A percentile compares a stretch with the other conserved stretches of the same genome.
phyloP scores from a whole-genome alignment of 2,113 vertebrate genomes.

The Phoxinus phoxinus region DNA sequence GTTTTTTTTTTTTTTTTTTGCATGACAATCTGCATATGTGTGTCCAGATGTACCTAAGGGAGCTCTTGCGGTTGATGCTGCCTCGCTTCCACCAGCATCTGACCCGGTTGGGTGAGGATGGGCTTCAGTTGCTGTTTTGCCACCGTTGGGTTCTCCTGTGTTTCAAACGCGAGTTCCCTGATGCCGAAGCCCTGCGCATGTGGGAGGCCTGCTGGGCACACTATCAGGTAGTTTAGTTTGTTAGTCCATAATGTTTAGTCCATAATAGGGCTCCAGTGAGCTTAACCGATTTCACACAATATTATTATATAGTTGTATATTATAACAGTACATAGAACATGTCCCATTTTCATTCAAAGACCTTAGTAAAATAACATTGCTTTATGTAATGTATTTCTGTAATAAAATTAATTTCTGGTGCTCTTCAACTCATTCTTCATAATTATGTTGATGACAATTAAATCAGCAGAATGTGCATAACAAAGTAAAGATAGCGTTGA shows the following conservation, averaged over 20 bases:
- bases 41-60: constrained; percentile 89
- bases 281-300: too few species aligned
- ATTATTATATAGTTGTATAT: too few species aligned
- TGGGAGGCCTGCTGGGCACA: constrained; percentile 99
- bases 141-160: constrained; percentile 99
- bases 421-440: too few species aligned
- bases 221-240: constrained; percentile 83
- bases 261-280: too few species aligned
- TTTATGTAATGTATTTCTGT: too few species aligned
- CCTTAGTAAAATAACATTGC: too few species aligned
- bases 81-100: constrained; percentile 91
- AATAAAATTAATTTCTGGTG: too few species aligned
- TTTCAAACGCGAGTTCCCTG: constrained; percentile 95
- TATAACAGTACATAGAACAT: not conserved
- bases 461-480: not conserved
- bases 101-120: constrained; percentile 88
- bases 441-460: not conserved
- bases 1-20: not conserved
- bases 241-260: too few species aligned
- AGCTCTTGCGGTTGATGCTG: constrained; percentile 90
- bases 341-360: too few species aligned
- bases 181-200: constrained; percentile 91
- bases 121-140: constrained; percentile 96
- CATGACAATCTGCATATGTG: not conserved
- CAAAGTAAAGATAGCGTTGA: not conserved